phyloP scores from a whole-genome alignment of 2,113 vertebrate genomes.

The Atractosteus spatula region DNA sequence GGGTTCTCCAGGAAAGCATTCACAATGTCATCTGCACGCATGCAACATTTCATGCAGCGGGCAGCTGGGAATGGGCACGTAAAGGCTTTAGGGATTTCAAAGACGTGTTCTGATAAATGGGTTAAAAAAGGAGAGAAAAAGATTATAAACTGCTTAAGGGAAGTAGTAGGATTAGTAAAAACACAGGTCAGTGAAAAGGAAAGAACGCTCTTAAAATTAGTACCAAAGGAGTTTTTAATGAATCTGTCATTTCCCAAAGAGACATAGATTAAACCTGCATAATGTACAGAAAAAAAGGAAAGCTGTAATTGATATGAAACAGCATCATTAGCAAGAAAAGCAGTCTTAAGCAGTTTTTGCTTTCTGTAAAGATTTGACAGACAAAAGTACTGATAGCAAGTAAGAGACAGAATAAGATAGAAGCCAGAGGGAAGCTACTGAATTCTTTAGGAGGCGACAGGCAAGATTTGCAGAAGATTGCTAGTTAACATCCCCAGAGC shows the following conservation, averaged over 20 bases:
- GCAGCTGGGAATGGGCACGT: constrained; percentile 74
- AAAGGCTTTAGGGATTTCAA: constrained; percentile 69
- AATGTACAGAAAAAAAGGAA: background rate
- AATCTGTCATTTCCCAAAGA: too few relatives aligned
- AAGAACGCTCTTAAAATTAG: too few relatives aligned
- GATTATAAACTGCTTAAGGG: constrained; percentile 61
- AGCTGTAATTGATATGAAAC: too few relatives aligned
- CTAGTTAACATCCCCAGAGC: constrained; percentile 60
- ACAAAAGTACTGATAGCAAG: background rate
- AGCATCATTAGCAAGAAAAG: constrained; percentile 7
- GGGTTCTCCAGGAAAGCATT: constrained; percentile 71
- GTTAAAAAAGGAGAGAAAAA: constrained; percentile 21
- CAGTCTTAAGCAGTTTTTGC: constrained; percentile 62
- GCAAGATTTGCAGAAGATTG: background rate
- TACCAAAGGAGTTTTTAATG: too few relatives aligned
- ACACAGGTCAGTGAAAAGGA: background rate
- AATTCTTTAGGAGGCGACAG: background rate
- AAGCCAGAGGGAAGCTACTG: background rate
- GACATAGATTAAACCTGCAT: background rate
- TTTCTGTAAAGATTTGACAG: background rate
- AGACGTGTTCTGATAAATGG: constrained; percentile 12
- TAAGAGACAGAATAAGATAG: background rate
- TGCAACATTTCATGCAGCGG: constrained; percentile 95
- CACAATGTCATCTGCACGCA: constrained; percentile 85
- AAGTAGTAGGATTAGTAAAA: constrained; percentile 2